Conservation (phyloP, 2,797 vertebrate species). For the Gallinago stenura region DNA sequence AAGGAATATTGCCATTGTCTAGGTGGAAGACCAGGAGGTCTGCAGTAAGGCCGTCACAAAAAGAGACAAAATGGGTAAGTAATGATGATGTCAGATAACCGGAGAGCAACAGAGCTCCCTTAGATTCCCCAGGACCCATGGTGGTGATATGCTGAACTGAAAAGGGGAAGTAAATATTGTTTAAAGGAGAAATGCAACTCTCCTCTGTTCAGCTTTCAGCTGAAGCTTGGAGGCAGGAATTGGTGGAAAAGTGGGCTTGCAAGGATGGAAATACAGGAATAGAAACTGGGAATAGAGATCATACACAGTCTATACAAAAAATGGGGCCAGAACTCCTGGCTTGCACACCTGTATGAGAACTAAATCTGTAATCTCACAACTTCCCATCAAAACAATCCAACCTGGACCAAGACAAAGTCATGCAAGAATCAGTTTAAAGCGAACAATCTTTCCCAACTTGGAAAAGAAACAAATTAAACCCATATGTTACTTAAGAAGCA, state of each 20-base stretch:
- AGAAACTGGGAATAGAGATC: neutral
- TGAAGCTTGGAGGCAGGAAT: neutral
- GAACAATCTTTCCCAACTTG: neutral
- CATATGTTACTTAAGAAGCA: neutral
- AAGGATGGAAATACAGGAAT: neutral
- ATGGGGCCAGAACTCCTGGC: neutral
- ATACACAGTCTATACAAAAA: neutral
- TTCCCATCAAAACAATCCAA: neutral
- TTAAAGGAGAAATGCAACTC: neutral
- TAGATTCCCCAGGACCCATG: neutral
- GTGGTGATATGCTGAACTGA: neutral
- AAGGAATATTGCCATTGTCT: neutral
- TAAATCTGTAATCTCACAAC: neutral
- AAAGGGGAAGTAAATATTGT: neutral
- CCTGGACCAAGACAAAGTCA: neutral
- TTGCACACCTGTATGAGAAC: slow-evolving; percentile 14
- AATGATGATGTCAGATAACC: neutral
- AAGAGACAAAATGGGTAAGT: neutral
- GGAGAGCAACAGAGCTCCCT: rapidly evolving
- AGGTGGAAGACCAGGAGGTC: neutral
- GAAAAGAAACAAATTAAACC: slow-evolving; percentile 21
- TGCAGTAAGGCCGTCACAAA: neutral
- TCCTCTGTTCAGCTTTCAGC: neutral
- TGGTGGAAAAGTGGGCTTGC: neutral
- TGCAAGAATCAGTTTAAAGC: neutral